Percentiles rank a stretch among this genome's conserved stretches.
These are phyloP conservation scores for Ramphastos sulfuratus DNA, from an alignment of 2,113 vertebrate genomes.

Conservation along the genomic window DNA sequence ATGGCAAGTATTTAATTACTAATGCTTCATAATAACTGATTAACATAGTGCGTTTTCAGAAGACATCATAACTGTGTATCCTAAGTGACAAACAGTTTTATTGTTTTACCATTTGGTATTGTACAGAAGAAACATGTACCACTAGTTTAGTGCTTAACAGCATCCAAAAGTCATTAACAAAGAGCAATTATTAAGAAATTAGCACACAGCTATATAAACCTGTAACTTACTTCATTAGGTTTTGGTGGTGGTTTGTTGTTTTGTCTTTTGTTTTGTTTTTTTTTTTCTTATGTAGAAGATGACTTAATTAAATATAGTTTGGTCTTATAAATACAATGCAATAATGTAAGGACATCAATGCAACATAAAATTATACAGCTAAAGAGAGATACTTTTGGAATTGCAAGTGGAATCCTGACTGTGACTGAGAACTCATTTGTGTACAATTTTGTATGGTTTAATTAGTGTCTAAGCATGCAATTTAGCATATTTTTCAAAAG, in stretches of 20 bases:
- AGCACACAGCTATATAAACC: background rate
- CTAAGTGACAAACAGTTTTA: background rate
- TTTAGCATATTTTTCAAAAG: conserved; percentile 22
- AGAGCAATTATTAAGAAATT: background rate
- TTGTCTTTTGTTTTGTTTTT: too few species aligned
- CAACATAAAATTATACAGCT: background rate
- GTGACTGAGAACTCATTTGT: conserved; percentile 19
- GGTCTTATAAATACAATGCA: background rate
- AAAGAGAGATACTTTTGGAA: background rate
- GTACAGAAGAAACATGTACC: background rate
- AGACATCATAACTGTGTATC: background rate
- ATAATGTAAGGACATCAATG: background rate
- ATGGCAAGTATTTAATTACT: background rate
- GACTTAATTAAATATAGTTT: background rate
- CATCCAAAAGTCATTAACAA: background rate
- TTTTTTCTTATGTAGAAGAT: background rate
- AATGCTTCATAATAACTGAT: background rate
- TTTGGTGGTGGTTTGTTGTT: background rate
- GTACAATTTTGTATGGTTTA: conserved; percentile 22
- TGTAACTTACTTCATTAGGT: background rate
- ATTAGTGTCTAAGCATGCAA: conserved; percentile 3
- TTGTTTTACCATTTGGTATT: background rate
- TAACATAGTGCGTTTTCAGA: background rate
- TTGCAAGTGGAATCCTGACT: background rate
- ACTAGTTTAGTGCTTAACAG: background rate